Evolutionary conservation across 1,140 invertebrate species (phyloP), one percentile per base, ranked within the genome.

Genomic region (Sycophila sp.): DNA sequence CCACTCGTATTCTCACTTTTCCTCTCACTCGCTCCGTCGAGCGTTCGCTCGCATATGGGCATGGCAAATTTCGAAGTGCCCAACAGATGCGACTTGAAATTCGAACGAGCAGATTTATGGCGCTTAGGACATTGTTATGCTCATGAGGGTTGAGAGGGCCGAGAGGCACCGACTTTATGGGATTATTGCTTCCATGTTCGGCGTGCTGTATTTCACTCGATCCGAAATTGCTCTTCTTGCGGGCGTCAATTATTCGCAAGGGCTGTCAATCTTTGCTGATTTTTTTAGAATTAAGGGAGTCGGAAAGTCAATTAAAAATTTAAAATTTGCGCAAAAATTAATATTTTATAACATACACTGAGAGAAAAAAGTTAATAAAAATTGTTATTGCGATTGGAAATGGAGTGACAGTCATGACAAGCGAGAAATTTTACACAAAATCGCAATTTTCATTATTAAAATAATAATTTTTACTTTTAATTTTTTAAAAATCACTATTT

Each of bases 161-260:
- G n/a, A n/a, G n/a, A n/a, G n/a, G n/a, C n/a, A n/a, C 19, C n/a
- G 38, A 30, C 28, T 24, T 45, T 32, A 58, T 40, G 26, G 47
- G 64, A 67, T 58, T 59, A 59, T 68, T 59, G 40, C 49, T 59
- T 58, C 65, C 65, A 68, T 49, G 38, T 49, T 68, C 49, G 65
- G 65, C 24, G 30, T 22, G 55, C 32, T 56, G 32, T 68, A 68
- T 59, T 67, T 68, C 40, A 68, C 65, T n/a, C 30, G 15, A 38
- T 51, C 49, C 53, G 30, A 51, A 17, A 49, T 17, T 30, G 58
- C 11, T 6, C 47, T 30, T 13, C 8, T 19, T 45, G 17, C 38
- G 24, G n/a, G 15, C 36, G 64, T 67, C 64, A 56, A 58, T 67
- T 67, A 67, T 24, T 45, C n/a, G 26, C 15, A 58, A 22, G 13